Percentiles rank a stretch among this genome's conserved stretches.
Evolutionary conservation across 2,888 invertebrate species (phyloP).

Genomic region (Folsomia candida): DNA sequence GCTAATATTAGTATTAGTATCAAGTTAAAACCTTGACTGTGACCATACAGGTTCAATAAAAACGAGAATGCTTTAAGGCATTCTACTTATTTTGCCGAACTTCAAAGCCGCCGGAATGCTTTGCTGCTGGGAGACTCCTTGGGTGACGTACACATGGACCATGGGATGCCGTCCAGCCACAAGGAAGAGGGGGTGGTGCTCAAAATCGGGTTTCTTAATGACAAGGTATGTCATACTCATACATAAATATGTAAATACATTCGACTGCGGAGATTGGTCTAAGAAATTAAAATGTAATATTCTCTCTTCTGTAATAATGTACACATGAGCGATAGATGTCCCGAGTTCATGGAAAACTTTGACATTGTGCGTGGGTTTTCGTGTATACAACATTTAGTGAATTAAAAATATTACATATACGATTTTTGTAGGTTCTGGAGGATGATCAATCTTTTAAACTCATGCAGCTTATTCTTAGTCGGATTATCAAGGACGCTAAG

Average conservation of each 20-base stretch:
- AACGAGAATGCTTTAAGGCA: constrained; percentile 54
- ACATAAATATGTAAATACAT: too few relatives aligned
- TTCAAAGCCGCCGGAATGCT: constrained; percentile 68
- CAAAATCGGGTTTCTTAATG: constrained; percentile 88
- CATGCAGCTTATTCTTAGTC: constrained; percentile 35
- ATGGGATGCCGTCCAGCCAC: constrained; percentile 68
- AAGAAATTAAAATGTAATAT: too few relatives aligned
- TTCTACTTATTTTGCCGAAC: constrained; percentile 46
- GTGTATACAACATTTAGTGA: too few relatives aligned
- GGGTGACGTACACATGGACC: constrained; percentile 89
- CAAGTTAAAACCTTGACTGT: background rate
- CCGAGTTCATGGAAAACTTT: constrained; percentile 72
- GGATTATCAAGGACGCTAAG: constrained; percentile 13
- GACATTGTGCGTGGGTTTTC: constrained; percentile 86
- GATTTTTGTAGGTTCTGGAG: constrained; percentile 57
- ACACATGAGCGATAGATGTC: constrained; percentile 67
- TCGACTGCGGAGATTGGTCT: background rate
- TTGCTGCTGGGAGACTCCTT: constrained; percentile 88
- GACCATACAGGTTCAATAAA: constrained; percentile 54
- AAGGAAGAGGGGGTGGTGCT: constrained; percentile 62
- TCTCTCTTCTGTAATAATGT: too few relatives aligned
- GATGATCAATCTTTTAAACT: constrained; percentile 82
- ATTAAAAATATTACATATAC: too few relatives aligned
- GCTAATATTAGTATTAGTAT: too few relatives aligned
- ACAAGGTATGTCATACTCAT: constrained; percentile 68